Base-by-base conservation (phyloP, 2,797 vertebrate species). In the Vespertilio murinus region DNA sequence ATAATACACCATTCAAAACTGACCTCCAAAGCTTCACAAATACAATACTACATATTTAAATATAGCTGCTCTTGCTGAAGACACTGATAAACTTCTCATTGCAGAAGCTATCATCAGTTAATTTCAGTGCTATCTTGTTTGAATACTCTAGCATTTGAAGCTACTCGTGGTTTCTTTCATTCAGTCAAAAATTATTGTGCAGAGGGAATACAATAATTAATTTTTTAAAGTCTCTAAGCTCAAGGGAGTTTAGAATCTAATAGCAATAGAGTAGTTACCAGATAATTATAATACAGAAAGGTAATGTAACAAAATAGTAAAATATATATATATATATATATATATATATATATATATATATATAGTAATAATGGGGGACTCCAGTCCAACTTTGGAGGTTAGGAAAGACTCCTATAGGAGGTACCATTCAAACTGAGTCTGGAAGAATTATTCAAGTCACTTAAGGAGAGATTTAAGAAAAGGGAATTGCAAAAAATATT, bases 131-230 rank as follows among this genome's bases (percentile, higher is more conserved):
- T 49, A 67, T 42, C 33, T 79, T 80, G 40, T 56, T 95, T 94
- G 69, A 94, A 88, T 91, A 47, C n/a, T 69, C 17, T 17, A 90
- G 6, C 18, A 93, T 61, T 91, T 86, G 33, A 86, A 96, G 12
- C 47, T 91, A 79, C 14, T 65, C 45, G 89, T 79, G 38, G 74
- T 70, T 92, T 82, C 28, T 80, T 91, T 67, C 33, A 71, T 38
- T 93, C 20, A 67, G 35, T 61, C 70, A 74, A 90, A 69, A 85
- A 69, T 13, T n/a, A 78, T 6, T n/a, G 38, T 65, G 33, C 42
- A 95, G 28, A 78, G 30, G 18, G 5, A 92, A 78, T 47, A 94
- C 1, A 90, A 56, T 80, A 65, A 81, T 81, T 59, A 74, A 64
- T 45, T 61, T 80, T 80, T 90, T 33, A 38, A 65, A 54, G 3